Evolutionary conservation across 2,888 invertebrate species (phyloP), one percentile per base, ranked within the genome.

Genomic region (Meta bourneti): DNA sequence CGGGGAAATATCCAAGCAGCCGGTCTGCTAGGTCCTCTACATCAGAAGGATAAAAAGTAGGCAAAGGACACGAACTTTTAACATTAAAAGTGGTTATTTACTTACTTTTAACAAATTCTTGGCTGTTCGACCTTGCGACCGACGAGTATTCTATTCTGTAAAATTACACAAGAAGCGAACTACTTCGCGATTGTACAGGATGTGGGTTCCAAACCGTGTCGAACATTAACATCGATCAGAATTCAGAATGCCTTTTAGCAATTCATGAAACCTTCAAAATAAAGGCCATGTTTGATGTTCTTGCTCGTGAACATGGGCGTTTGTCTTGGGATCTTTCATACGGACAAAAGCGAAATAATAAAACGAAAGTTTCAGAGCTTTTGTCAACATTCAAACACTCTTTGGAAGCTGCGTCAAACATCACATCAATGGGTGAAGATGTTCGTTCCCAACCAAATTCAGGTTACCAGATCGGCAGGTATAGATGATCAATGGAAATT

Each of bases 151-250:
- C 52, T 78, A 78, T 61, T 61, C 78, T 51, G 19, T 16, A 78
- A 78, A 78, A 78, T 16, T 19, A 19, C 11, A 52, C n/a, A 51
- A 78, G 49, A 51, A 52, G 11, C 7, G 9, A 52, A 78, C 19
- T 19, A 52, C 34, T 34, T 19, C 48, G 48, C 48, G 75, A 61
- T 61, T 61, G 61, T 61, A 61, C 75, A 34, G 75, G 48, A 75
- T 48, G 75, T 13, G 48, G 13, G 52, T 19, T 52, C 11, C 16
- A 78, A 78, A 78, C 48, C 78, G 78, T 78, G 78, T 51, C 51
- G 78, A 78, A 78, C 52, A 78, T 78, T 78, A 52, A 52, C 20
- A 78, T 78, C 52, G 52, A 78, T 78, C 20, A 49, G 52, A 52
- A 78, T 19, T 19, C 52, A 8, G n/a, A 52, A 78, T 52, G 52